Percentiles rank a stretch among this genome's conserved stretches.
phyloP scores from a whole-genome alignment of 2,113 vertebrate genomes.

The Gobius niger region DNA sequence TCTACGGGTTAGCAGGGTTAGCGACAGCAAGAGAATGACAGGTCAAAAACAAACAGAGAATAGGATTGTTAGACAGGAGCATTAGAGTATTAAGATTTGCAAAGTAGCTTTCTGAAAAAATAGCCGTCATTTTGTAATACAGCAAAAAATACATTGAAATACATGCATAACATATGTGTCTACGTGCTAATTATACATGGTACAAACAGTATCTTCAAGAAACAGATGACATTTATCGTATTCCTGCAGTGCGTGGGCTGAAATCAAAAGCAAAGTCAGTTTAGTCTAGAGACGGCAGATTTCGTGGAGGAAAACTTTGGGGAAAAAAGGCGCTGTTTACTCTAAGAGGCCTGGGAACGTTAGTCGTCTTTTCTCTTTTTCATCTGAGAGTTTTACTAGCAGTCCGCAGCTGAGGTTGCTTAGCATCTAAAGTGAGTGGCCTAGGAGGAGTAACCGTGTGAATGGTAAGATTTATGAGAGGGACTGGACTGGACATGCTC shows the following conservation, averaged over 20 bases:
- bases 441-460: conserved; percentile 27
- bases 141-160: too few relatives aligned
- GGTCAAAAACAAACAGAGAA: conserved; percentile 19
- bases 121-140: too few relatives aligned
- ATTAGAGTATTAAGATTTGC: conserved; percentile 2
- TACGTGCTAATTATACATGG: too few relatives aligned
- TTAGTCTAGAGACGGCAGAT: background rate
- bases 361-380: conserved; percentile 40
- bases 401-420: conserved; percentile 51
- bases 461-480: conserved; percentile 45
- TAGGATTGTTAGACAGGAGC: background rate
- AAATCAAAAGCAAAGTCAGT: background rate
- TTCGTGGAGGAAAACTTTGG: background rate
- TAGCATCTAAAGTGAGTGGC: conserved; percentile 35
- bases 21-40: conserved; percentile 31
- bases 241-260: background rate
- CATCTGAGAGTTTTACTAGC: conserved; percentile 41
- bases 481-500: background rate
- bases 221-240: background rate
- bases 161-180: too few relatives aligned
- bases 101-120: conserved; percentile 16
- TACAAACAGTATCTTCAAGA: background rate
- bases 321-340: conserved; percentile 8
- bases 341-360: conserved; percentile 39
- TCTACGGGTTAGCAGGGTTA: conserved; percentile 81